Conservation (phyloP, 2,888 invertebrate genomes). For the Antheraea yamamai region DNA sequence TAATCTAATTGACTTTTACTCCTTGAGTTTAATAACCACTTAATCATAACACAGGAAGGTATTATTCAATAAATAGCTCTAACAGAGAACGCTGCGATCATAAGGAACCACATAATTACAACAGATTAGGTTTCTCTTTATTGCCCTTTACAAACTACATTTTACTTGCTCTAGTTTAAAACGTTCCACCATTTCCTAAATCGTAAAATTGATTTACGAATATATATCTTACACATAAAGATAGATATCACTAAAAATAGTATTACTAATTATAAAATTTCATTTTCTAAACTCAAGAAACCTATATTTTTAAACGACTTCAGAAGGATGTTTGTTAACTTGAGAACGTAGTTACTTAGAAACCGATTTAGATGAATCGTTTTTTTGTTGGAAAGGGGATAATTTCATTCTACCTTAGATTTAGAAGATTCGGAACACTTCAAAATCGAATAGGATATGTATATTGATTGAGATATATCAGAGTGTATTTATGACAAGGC, state of each 20-base stretch:
- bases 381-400: no score
- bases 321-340: no score
- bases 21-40: conserved; percentile 58
- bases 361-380: no score
- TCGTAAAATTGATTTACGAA: neutral
- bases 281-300: no score
- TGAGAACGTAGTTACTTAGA: no score
- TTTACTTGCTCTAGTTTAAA: neutral
- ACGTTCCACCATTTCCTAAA: neutral
- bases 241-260: neutral
- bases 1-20: conserved; percentile 63
- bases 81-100: neutral
- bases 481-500: no score
- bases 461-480: no score
- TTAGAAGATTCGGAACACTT: no score
- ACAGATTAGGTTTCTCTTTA: neutral
- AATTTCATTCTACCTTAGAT: no score
- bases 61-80: conserved; percentile 50
- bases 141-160: conserved; percentile 1
- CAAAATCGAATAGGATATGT: no score
- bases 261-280: no score
- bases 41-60: conserved; percentile 59
- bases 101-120: conserved; percentile 10
- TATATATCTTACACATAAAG: neutral
- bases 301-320: no score